Evolutionary conservation across 2,888 invertebrate genomes (phyloP), one percentile per base, ranked within the genome.

Genomic region (Itoplectis maculator): DNA sequence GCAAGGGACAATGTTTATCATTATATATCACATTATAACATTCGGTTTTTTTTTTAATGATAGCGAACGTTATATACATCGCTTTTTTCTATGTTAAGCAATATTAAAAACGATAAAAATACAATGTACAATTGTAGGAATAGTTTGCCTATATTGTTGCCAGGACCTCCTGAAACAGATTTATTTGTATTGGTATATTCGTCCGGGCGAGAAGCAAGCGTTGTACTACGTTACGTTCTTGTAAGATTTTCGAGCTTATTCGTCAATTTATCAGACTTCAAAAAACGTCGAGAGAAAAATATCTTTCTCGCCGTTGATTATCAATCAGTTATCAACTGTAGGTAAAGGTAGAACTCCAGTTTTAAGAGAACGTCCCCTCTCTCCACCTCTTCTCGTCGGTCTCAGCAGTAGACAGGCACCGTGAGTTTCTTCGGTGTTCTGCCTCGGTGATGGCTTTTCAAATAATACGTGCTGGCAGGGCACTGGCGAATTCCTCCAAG

Each of bases 361-460:
- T 29, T 2, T 56, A 51, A n/a, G 7, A 9, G 5, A n/a, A n/a
- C n/a, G n/a, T n/a, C n/a, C n/a, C n/a, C n/a, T n/a, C 20, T 18
- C 35, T n/a, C n/a, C 15, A n/a, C n/a, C 59, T 8, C 29, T 6
- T 3, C 35, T 51, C 20, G n/a, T 23, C 18, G 18, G 4, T 49
- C 5, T 47, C 23, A 29, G 29, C 15, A 37, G 37, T 23, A 37
- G 15, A 18, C 49, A 29, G 35, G 49, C 68, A 70, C 47, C 54
- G 42, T 42, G n/a, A 69, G 18, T 37, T 40, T 20, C 23, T 69
- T 65, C 15, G 11, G 54, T 51, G 56, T 42, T 70, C 42, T 23
- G 59, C 20, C 51, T 75, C 20, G 77, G 84, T 75, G 84, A 91
- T 91, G 91, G 88, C 91, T 23, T 85, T 70, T 70, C 83, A 84